Conservation (phyloP, 2,797 vertebrate genomes). For the Poeciliopsis gracilis region DNA sequence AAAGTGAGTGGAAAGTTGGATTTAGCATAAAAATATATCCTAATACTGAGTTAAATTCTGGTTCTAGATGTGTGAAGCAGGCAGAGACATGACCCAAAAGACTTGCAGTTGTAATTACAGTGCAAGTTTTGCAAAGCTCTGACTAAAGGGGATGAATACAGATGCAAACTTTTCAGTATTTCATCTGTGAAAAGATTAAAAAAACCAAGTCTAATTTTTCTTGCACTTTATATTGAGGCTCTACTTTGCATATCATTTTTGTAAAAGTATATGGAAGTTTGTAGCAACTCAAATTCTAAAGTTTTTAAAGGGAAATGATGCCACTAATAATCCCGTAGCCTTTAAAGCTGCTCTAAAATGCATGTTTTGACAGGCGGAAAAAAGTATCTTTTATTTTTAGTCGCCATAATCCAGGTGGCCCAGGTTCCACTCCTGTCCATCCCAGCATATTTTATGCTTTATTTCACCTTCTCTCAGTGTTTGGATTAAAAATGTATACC, state of each 20-base stretch:
- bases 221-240: background rate
- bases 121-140: background rate
- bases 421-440: background rate
- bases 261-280: background rate
- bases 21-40: background rate
- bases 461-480: background rate
- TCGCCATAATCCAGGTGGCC: background rate
- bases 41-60: background rate
- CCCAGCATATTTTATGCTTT: background rate
- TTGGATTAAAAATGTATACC: slow-evolving; percentile 2
- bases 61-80: background rate
- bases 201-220: background rate
- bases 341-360: background rate
- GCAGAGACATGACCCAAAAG: background rate
- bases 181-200: background rate
- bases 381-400: background rate
- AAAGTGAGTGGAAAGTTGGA: background rate
- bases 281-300: background rate
- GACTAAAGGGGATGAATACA: background rate
- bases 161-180: background rate
- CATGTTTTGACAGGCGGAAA: background rate
- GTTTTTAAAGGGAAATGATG: background rate
- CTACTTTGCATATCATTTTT: background rate
- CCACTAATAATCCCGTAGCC: background rate
- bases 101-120: background rate